These are phyloP conservation scores for Acanthosoma haemorrhoidale DNA, from an alignment of 2,888 invertebrate genomes.

Conservation along the genomic window DNA sequence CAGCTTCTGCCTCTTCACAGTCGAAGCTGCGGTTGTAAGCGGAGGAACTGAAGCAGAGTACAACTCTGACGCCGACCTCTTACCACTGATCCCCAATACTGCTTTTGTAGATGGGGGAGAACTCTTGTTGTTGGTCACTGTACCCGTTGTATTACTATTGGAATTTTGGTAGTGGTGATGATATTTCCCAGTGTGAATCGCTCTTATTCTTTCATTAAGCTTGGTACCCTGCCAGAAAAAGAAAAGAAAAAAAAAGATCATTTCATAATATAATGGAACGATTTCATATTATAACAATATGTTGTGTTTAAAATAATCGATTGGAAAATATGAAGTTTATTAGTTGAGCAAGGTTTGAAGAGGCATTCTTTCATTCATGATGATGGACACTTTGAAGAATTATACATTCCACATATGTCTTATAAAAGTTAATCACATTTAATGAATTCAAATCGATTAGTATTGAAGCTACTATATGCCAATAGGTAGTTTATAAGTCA, in stretches of 20 bases:
- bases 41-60: background rate
- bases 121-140: slow-evolving; percentile 9
- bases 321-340: no score
- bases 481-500: no score
- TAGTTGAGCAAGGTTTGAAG: no score
- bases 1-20: slow-evolving; percentile 32
- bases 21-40: background rate
- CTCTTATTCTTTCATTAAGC: slow-evolving; percentile 1
- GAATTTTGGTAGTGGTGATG: slow-evolving; percentile 7
- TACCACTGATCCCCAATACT: background rate
- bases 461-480: no score
- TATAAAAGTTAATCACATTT: no score
- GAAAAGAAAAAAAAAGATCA: background rate
- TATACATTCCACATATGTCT: no score
- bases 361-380: no score
- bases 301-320: no score
- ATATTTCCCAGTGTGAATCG: background rate
- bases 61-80: slow-evolving; percentile 12
- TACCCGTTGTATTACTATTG: background rate
- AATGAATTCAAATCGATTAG: no score
- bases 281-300: background rate
- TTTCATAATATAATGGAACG: background rate
- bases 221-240: slow-evolving; percentile 27
- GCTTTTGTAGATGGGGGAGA: slow-evolving; percentile 20
- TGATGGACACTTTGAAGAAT: no score